These are phyloP conservation scores for Nephila pilipes DNA, from an alignment of 1,140 invertebrate genomes.

Conservation along the genomic window DNA sequence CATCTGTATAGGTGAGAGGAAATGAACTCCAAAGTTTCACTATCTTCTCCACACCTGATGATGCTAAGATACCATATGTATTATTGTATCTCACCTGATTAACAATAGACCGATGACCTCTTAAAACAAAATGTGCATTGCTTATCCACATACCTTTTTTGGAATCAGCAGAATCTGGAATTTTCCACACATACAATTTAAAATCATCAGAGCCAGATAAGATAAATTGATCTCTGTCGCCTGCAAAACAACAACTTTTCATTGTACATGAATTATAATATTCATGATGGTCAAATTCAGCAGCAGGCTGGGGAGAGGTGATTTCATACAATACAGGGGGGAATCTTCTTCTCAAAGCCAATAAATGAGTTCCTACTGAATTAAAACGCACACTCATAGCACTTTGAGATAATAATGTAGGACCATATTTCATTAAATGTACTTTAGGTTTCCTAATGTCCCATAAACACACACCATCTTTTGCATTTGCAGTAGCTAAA, in stretches of 20 bases:
- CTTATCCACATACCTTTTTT: constrained; percentile 83
- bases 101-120: constrained; percentile 96
- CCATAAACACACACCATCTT: constrained; percentile 93
- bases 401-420: constrained; percentile 87
- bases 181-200: constrained; percentile 96
- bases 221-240: constrained; percentile 91
- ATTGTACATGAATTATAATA: constrained; percentile 98
- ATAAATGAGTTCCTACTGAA: constrained; percentile 87
- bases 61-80: constrained; percentile 91
- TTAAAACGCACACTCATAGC: constrained; percentile 95
- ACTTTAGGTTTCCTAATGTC: constrained; percentile 90
- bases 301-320: constrained; percentile 86
- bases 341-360: constrained; percentile 91
- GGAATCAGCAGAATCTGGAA: constrained; percentile 84
- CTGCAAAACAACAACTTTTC: constrained; percentile 98
- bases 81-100: constrained; percentile 97
- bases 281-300: constrained; percentile 93
- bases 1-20: constrained; percentile 82
- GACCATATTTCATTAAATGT: constrained; percentile 86
- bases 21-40: constrained; percentile 93
- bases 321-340: constrained; percentile 91
- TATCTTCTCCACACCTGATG: constrained; percentile 97
- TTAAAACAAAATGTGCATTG: constrained; percentile 90
- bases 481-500: constrained; percentile 92
- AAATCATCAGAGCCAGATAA: constrained; percentile 97